These are phyloP conservation scores for Florisuga fusca DNA, from an alignment of 2,797 vertebrate genomes.

Conservation along the genomic window DNA sequence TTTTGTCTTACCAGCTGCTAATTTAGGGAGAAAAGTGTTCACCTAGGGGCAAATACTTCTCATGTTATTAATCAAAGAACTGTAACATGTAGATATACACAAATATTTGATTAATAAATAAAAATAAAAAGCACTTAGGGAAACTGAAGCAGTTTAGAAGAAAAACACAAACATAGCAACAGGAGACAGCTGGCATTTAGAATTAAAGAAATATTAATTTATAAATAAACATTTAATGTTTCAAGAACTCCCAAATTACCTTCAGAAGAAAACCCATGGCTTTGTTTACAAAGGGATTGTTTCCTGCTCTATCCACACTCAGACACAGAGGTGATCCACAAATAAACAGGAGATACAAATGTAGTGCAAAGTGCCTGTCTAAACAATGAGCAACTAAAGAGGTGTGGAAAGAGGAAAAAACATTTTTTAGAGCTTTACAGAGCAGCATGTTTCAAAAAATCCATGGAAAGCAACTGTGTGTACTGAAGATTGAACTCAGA, in stretches of 20 bases:
- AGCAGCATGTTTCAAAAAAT: background rate
- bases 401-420: background rate
- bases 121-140: conserved; percentile 23
- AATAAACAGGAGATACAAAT: background rate
- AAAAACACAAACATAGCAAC: background rate
- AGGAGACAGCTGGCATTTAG: background rate
- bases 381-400: background rate
- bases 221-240: background rate
- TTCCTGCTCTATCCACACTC: background rate
- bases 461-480: background rate
- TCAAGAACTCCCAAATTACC: background rate
- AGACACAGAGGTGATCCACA: background rate
- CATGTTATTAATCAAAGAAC: conserved; percentile 20
- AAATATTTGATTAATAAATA: conserved; percentile 31
- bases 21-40: conserved; percentile 14
- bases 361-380: background rate
- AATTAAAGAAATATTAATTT: background rate
- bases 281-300: background rate
- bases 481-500: background rate
- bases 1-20: background rate
- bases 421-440: background rate
- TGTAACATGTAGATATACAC: background rate
- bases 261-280: background rate
- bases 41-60: conserved; percentile 39
- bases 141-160: background rate